Conservation (phyloP, 2,113 vertebrate species). For the Elaphurus davidianus region DNA sequence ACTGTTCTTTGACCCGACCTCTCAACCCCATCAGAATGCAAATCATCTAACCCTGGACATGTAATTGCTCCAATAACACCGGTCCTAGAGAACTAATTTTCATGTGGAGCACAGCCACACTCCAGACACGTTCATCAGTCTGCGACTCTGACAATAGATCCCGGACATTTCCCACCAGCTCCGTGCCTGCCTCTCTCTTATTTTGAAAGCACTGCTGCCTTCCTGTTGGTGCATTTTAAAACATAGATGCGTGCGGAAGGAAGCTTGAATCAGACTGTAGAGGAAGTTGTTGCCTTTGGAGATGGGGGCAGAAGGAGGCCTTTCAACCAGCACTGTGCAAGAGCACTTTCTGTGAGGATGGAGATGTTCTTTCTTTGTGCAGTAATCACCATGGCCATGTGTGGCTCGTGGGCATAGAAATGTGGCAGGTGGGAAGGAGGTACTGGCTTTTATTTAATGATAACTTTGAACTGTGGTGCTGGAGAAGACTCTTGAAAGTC, state of each 20-base stretch:
- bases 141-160: not conserved
- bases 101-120: not conserved
- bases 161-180: not conserved
- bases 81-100: slow-evolving; percentile 17
- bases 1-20: slow-evolving; percentile 19
- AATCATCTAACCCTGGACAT: slow-evolving; percentile 27
- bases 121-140: not conserved
- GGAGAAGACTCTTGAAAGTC: not conserved
- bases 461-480: not conserved
- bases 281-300: not conserved
- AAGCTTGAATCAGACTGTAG: not conserved
- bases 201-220: not conserved
- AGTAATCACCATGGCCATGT: not conserved
- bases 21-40: slow-evolving; percentile 48
- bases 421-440: not conserved
- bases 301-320: not conserved
- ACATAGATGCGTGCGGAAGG: not conserved
- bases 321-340: not conserved
- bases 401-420: not conserved
- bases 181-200: not conserved
- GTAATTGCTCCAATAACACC: slow-evolving; percentile 35
- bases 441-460: not conserved
- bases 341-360: not conserved
- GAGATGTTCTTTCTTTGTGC: not conserved
- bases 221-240: slow-evolving; percentile 9